These are phyloP conservation scores for Sorex maritimensis DNA, from an alignment of 2,797 vertebrate species.

Conservation along the genomic window DNA sequence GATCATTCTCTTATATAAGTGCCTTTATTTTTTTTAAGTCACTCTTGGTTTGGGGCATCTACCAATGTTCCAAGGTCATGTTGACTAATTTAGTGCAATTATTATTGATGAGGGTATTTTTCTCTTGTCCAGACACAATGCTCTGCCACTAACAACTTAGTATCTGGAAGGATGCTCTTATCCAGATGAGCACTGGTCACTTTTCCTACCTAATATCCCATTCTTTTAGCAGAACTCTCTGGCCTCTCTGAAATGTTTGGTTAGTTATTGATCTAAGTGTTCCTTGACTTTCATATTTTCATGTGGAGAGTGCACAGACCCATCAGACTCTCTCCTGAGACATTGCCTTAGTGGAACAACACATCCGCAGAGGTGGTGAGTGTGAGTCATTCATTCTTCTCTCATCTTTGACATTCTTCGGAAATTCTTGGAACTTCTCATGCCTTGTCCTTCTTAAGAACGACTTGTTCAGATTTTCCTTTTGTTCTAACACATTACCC, in stretches of 20 bases:
- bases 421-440: constrained; percentile 53
- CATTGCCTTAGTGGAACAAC: background rate
- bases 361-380: background rate
- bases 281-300: background rate
- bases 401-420: constrained; percentile 51
- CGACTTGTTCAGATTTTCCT: constrained; percentile 38
- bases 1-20: constrained; percentile 14
- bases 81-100: background rate
- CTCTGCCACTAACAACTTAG: background rate
- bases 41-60: background rate
- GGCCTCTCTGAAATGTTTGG: background rate
- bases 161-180: background rate
- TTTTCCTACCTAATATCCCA: background rate
- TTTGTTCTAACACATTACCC: constrained; percentile 40
- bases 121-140: background rate
- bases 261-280: background rate
- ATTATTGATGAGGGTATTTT: background rate
- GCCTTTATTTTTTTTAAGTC: background rate
- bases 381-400: background rate
- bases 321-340: background rate
- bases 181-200: background rate
- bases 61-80: background rate
- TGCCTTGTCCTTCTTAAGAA: constrained; percentile 50
- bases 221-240: background rate
- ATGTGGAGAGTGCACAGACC: background rate